phyloP scores from a whole-genome alignment of 2,113 vertebrate genomes.

The Sitta europaea region DNA sequence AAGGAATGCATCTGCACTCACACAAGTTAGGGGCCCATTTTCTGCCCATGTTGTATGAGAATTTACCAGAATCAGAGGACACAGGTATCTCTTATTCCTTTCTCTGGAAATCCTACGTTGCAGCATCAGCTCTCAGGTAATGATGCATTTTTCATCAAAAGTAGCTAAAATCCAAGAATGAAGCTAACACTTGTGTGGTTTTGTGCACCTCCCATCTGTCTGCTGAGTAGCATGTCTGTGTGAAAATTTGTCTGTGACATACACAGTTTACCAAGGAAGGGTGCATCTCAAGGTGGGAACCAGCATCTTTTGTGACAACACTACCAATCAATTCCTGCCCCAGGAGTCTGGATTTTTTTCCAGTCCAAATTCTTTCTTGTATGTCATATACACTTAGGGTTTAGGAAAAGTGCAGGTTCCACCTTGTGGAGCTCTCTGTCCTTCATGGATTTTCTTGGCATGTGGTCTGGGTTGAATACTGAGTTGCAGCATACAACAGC shows the following conservation, averaged over 20 bases:
- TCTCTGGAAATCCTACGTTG: neutral
- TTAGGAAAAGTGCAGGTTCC: neutral
- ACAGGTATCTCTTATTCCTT: neutral
- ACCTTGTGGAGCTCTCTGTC: neutral
- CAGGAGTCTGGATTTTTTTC: neutral
- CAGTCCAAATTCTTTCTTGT: neutral
- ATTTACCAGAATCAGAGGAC: neutral
- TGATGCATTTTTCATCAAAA: neutral
- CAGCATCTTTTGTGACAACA: neutral
- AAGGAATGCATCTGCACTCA: neutral
- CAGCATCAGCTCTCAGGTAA: neutral
- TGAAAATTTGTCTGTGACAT: neutral
- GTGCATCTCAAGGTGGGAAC: neutral
- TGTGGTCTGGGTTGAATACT: neutral
- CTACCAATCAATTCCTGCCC: neutral
- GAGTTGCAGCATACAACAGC: neutral
- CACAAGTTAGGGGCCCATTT: neutral
- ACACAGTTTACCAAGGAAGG: neutral
- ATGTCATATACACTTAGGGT: neutral
- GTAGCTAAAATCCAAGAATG: neutral
- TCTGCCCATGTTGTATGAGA: neutral
- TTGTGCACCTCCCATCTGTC: neutral
- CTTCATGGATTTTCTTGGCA: neutral
- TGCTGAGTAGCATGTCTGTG: rapidly evolving
- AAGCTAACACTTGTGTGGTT: neutral